Evolutionary conservation across 2,113 vertebrate species (phyloP), one percentile per base, ranked within the genome.

Genomic region (Cyanocitta stelleri): DNA sequence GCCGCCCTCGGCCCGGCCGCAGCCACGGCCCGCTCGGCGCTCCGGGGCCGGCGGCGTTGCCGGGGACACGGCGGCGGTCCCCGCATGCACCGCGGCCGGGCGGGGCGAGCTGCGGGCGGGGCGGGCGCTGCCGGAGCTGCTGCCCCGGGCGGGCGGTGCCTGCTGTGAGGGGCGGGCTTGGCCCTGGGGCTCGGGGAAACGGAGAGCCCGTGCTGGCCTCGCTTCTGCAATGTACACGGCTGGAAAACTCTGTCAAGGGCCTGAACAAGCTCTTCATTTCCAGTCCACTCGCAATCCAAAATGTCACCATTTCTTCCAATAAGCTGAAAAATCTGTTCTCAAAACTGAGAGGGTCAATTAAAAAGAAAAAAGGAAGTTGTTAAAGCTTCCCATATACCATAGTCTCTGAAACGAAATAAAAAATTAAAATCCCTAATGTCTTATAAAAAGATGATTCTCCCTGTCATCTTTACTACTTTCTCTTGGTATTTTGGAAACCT

Each of bases 121-220:
- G 67, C 27, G 67, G 63, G 35, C 35, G 49, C 49, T 52, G 51
- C 37, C 12, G 58, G 35, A 5, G 82, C 26, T 27, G 9, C 13
- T 3, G 19, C 29, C 20, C 14, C 1, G 3, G 2, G 30, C 6
- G 32, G 37, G 72, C 14, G 35, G 16, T 0, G 21, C 8, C 1
- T 1, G 6, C 46, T 1, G 11, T 1, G 20, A 16, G n/a, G 44
- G 66, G 24, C 44, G 19, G 58, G 56, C 56, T 10, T 2, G 56
- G 43, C 19, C 16, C 0, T 4, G 44, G 29, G n/a, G 24, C 18
- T 6, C 11, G 5, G 30, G 6, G 18, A 3, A 4, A 3, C 3
- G 8, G 1, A 1, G 30, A 2, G 51, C 1, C 0, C 3, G 7
- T 2, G 9, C 2, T 30, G 7, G 1, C 9, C 10, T 44, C 1